A percentile compares a stretch with the other conserved stretches of the same genome.
phyloP scores from a whole-genome alignment of 2,797 vertebrate genomes.

The Atherinosoma microstoma region DNA sequence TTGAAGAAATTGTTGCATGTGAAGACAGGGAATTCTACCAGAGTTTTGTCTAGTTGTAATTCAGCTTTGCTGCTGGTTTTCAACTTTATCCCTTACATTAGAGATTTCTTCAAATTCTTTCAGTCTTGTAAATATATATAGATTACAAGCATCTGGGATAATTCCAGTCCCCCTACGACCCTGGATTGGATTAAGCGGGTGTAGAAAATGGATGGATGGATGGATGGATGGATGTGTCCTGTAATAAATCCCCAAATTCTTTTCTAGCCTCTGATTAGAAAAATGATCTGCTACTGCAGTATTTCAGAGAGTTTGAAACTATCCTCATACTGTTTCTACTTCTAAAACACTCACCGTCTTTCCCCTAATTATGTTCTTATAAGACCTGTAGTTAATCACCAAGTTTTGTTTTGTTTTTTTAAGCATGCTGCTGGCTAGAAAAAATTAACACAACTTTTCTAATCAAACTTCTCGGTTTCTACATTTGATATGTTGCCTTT shows the following conservation, averaged over 20 bases:
- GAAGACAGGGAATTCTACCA: no score
- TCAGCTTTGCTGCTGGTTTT: not conserved
- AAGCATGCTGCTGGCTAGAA: not conserved
- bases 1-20: no score
- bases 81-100: not conserved
- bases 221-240: no score
- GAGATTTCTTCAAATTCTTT: not conserved
- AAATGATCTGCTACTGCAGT: not conserved
- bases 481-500: slow-evolving; percentile 4
- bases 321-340: not conserved
- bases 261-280: not conserved
- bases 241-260: no score
- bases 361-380: not conserved
- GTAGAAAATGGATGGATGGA: no score
- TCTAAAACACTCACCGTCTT: not conserved
- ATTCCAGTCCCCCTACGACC: not conserved
- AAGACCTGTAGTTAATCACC: not conserved
- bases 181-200: not conserved
- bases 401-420: no score
- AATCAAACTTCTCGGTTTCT: not conserved
- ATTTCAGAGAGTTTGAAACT: not conserved
- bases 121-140: not conserved
- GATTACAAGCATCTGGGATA: not conserved
- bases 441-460: not conserved
- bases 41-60: no score